phyloP scores from a whole-genome alignment of 2,113 vertebrate species.

The Mormyrus iriodes region DNA sequence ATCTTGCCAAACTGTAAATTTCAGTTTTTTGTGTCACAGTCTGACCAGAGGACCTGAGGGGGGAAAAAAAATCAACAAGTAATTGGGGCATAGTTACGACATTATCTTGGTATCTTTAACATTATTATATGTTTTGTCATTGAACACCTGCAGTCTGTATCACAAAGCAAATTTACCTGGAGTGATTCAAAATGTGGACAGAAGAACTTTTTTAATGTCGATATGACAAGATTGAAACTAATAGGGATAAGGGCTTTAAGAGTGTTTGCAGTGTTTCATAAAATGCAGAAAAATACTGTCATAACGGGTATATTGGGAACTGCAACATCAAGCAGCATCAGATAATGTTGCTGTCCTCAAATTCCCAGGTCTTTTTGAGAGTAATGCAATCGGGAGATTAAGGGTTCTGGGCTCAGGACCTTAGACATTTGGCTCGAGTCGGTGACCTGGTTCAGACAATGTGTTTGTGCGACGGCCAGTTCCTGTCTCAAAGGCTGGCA shows the following conservation, averaged over 20 bases:
- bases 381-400: background rate
- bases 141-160: background rate
- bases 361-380: background rate
- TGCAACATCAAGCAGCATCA: background rate
- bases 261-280: background rate
- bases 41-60: background rate
- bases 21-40: background rate
- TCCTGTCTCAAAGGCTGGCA: background rate
- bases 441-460: conserved; percentile 6
- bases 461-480: background rate
- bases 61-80: background rate
- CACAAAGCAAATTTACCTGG: background rate
- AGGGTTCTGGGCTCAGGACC: background rate
- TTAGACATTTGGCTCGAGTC: background rate
- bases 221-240: background rate
- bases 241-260: background rate
- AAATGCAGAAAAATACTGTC: background rate
- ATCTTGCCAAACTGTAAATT: background rate
- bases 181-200: background rate
- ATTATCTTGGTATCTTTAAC: background rate
- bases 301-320: background rate
- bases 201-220: background rate
- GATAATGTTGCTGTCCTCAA: background rate
- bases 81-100: background rate
- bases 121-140: background rate